These are phyloP conservation scores for Galeruca laticollis DNA, from an alignment of 2,888 invertebrate species.

Conservation along the genomic window DNA sequence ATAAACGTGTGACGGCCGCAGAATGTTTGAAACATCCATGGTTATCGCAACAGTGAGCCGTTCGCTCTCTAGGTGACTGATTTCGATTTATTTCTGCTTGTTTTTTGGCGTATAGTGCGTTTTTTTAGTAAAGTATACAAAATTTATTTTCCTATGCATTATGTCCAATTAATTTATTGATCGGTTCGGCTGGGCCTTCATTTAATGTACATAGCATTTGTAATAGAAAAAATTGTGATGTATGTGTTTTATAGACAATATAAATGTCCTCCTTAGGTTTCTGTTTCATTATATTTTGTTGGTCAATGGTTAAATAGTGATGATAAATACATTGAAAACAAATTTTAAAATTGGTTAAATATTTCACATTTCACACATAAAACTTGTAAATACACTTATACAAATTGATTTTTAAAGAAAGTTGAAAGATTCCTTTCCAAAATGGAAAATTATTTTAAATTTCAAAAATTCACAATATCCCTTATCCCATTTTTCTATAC, in stretches of 20 bases:
- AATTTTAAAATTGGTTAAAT: too few species aligned
- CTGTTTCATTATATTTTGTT: constrained; percentile 45
- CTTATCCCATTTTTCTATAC: too few species aligned
- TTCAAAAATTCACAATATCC: too few species aligned
- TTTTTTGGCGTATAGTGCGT: constrained; percentile 53
- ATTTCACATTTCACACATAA: neutral
- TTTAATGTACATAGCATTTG: constrained; percentile 63
- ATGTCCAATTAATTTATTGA: constrained; percentile 51
- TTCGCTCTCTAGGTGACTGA: constrained; percentile 55
- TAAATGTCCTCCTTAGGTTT: constrained; percentile 63
- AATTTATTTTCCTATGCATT: constrained; percentile 42
- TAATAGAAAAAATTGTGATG: constrained; percentile 65
- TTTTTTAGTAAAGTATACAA: constrained; percentile 47
- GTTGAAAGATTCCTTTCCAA: neutral
- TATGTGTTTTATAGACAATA: constrained; percentile 66
- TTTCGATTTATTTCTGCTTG: constrained; percentile 50
- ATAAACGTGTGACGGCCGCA: constrained; percentile 91
- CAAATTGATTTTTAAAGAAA: neutral
- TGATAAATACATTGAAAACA: neutral
- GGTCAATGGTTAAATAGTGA: constrained; percentile 36
- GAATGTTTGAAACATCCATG: constrained; percentile 96
- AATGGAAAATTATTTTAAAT: too few species aligned
- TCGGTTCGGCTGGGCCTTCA: constrained; percentile 62
- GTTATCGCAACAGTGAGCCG: constrained; percentile 71
- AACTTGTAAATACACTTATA: neutral